Evolutionary conservation across 2,113 vertebrate species (phyloP), one percentile per base, ranked within the genome.

Genomic region (Brachionichthys hirsutus): DNA sequence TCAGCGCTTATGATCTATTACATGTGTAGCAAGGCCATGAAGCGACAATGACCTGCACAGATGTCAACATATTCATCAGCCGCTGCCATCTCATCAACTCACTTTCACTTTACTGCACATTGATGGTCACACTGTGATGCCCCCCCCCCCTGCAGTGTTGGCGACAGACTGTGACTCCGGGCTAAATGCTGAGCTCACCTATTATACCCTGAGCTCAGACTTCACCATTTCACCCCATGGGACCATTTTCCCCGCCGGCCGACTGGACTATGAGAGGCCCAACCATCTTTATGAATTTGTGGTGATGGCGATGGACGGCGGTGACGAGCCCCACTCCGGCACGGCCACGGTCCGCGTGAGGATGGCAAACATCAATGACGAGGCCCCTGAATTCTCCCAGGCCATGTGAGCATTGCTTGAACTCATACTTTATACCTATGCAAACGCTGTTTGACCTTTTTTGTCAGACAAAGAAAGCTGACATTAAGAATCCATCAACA

Each of bases 211-310:
- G 78, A 95, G 92, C 76, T 89, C 91, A 3, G 94, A 95, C 72
- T 96, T 96, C 73, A 94, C 84, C 56, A 91, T 95, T 24, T 94
- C 94, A 0, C 75, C 93, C 7, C 87, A 92, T 2, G 94, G 94
- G 65, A 93, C 91, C 2, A 75, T 96, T 72, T 95, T 93, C 61
- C 93, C 94, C 1, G 91, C 93, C 8, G 77, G 87, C 35, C 77
- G 19, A 9, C 67, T 95, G 76, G 93, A 95, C 85, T 95, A 93
- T 0, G 94, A 96, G 73, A 87, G 90, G 40, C 91, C 90, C 0
- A 90, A 93, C 78, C 94, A 95, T 80, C 88, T 94, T 2, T 96
- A 95, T 13, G 95, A 96, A 75, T 95, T 96, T 84, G 89, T 94
- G 67, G 82, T 96, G 71, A 91, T 95, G 92, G 95, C 94, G 0